A percentile compares a stretch with the other conserved stretches of the same genome.
These are phyloP conservation scores for Callimorpha dominula DNA, from an alignment of 2,888 invertebrate species.

Conservation along the genomic window DNA sequence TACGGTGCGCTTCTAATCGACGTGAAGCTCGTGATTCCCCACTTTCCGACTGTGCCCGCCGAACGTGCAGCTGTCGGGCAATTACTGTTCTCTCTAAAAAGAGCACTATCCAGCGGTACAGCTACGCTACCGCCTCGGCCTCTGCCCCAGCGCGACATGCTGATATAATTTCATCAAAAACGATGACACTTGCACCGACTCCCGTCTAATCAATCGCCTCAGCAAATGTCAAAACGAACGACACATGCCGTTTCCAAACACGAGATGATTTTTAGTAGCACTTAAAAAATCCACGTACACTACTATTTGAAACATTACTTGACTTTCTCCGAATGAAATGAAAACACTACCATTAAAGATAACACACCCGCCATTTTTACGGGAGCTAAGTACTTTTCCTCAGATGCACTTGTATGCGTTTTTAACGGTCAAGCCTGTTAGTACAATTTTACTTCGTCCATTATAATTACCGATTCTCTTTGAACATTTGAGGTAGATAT, in stretches of 20 bases:
- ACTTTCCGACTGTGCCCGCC: conserved; percentile 96
- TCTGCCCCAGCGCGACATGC: conserved; percentile 89
- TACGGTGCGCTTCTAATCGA: conserved; percentile 93
- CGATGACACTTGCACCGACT: conserved; percentile 79
- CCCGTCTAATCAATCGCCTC: conserved; percentile 66
- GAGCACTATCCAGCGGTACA: conserved; percentile 88
- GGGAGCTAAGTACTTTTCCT: conserved; percentile 78
- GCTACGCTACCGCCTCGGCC: conserved; percentile 88
- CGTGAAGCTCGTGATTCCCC: conserved; percentile 97
- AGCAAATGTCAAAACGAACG: conserved; percentile 72
- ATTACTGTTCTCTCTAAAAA: conserved; percentile 92
- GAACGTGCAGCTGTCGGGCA: conserved; percentile 95
- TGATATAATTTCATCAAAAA: conserved; percentile 85
- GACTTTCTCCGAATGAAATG: conserved; percentile 74
- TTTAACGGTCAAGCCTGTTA: conserved; percentile 53
- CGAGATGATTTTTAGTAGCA: conserved; percentile 49
- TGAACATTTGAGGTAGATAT: conserved; percentile 78
- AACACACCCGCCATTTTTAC: conserved; percentile 87
- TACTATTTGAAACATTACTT: conserved; percentile 62
- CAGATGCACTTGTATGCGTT: conserved; percentile 67
- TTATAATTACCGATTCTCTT: conserved; percentile 70
- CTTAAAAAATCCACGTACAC: conserved; percentile 50
- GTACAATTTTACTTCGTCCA: conserved; percentile 62
- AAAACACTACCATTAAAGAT: conserved; percentile 85
- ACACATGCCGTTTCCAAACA: conserved; percentile 67